Evolutionary conservation across 2,113 vertebrate genomes (phyloP).

Genomic region (Vulpes lagopus): DNA sequence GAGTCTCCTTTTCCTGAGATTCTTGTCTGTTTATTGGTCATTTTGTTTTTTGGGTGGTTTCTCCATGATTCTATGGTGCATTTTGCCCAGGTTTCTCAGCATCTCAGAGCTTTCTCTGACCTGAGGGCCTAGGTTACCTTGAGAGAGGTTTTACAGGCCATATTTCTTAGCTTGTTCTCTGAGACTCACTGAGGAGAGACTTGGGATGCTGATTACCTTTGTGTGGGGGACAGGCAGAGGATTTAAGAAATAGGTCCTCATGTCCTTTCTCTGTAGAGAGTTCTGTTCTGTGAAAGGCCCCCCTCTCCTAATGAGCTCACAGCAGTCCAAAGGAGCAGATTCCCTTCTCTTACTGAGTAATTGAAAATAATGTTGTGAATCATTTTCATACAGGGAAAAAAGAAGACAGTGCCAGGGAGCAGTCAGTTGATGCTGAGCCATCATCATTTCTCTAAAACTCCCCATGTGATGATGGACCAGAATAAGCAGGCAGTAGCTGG

Average conservation of each 20-base stretch:
- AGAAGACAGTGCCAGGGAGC: neutral
- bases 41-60: neutral
- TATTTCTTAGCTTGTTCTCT: neutral
- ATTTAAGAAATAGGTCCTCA: neutral
- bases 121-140: neutral
- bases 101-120: neutral
- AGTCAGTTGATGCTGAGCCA: neutral
- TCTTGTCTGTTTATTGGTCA: neutral
- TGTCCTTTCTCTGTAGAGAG: neutral
- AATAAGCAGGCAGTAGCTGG: neutral
- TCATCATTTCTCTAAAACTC: neutral
- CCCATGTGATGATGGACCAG: no score
- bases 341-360: neutral
- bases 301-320: neutral
- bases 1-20: neutral
- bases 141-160: neutral
- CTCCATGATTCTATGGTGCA: neutral
- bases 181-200: neutral
- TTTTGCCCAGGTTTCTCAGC: neutral
- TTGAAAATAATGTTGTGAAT: neutral
- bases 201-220: neutral
- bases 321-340: neutral
- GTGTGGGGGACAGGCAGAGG: neutral
- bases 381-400: neutral
- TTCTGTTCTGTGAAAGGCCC: neutral